Evolutionary conservation across 2,888 invertebrate genomes (phyloP), one percentile per base, ranked within the genome.

Genomic region (Hymenopus coronatus): DNA sequence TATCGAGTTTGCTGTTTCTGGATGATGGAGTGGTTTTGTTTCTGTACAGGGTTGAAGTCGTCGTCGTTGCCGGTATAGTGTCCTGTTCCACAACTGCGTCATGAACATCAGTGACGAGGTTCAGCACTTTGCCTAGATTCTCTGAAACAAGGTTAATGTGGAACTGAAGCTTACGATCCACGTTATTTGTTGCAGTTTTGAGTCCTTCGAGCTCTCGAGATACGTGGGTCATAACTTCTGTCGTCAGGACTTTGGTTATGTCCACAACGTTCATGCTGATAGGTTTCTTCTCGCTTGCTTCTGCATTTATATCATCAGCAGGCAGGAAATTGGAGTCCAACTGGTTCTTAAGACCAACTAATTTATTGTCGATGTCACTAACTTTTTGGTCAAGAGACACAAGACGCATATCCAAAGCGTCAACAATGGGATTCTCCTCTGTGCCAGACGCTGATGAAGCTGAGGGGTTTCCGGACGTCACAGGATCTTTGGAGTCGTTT

Each of bases 201-300:
- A 97, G 93, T 92, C 96, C 96, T 90, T 96, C 97, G 86, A 97
- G 94, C 93, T 97, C 97, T 92, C 96, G 96, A n/a, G 96, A 96
- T 46, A 97, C 96, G 93, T 97, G 97, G 91, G 96, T 96, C 92
- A 97, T 95, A 70, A 97, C 96, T 93, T 97, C 97, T 33, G 96
- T 94, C 92, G 96, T 97, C 92, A 97, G 94, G n/a, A 97, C 96
- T 93, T 97, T 97, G 3, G 97, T 96, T 90, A 97, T 97, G 93
- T 97, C 97, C 88, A 97, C 95, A 25, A 97, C 96, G 92, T 97
- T 97, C 94, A 97, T 95, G 92, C 97, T 97, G 86, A 97, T 95
- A 2, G 97, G 97, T 92, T 97, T 97, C 93, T 97, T 97, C 93
- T 97, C 97, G 92, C 97, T 97, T 0, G 97, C 97, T 93, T 97